Evolutionary conservation across 2,113 vertebrate genomes (phyloP).

Genomic region (Sisor rabdophorus): DNA sequence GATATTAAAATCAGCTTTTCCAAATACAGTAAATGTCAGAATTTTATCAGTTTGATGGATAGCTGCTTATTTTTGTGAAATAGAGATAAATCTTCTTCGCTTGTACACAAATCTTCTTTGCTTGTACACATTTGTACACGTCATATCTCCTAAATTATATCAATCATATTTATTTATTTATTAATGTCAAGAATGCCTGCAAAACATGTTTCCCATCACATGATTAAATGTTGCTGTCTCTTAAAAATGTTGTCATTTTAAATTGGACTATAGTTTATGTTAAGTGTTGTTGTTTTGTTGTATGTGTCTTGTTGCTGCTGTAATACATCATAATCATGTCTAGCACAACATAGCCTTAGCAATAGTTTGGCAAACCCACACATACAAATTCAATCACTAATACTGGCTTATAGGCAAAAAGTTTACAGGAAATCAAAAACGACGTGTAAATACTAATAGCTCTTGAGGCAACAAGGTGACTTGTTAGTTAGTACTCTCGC

Average conservation of each 20-base stretch:
- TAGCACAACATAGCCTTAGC: conserved; percentile 18
- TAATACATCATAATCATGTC: not conserved
- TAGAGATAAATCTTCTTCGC: not conserved
- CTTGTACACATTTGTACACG: too few species aligned
- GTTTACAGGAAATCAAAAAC: not conserved
- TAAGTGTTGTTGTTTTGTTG: conserved; percentile 39
- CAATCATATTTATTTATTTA: not conserved
- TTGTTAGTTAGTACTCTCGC: too few species aligned
- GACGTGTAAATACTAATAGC: not conserved
- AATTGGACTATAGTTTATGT: conserved; percentile 29
- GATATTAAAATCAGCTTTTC: not conserved
- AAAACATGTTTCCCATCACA: conserved; percentile 11
- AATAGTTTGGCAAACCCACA: not conserved
- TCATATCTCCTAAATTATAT: conserved; percentile 3
- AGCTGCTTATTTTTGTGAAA: not conserved
- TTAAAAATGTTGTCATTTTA: not conserved
- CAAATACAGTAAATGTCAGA: not conserved
- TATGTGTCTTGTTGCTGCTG: conserved; percentile 17
- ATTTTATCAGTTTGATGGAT: not conserved
- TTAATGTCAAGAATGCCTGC: not conserved
- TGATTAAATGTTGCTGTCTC: not conserved
- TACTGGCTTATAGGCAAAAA: not conserved
- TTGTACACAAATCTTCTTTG: too few species aligned
- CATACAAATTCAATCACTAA: not conserved
- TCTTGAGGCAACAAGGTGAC: too few species aligned